Evolutionary conservation across 2,888 invertebrate species (phyloP).

Genomic region (Boloria selene): DNA sequence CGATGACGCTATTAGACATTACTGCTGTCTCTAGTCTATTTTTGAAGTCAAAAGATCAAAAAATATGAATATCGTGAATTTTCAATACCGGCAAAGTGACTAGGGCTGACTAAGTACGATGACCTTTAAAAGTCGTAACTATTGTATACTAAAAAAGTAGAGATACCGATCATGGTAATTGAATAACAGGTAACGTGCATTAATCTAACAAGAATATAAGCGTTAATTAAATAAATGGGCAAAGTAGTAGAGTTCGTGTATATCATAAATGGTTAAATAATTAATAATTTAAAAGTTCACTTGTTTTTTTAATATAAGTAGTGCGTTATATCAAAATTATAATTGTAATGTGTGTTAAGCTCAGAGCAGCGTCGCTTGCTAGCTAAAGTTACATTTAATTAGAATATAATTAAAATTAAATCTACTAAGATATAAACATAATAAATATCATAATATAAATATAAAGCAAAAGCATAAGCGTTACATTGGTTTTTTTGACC

Average conservation of each 20-base stretch:
- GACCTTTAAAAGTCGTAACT: slow-evolving; percentile 3
- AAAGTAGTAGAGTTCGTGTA: slow-evolving; percentile 4
- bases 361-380: slow-evolving; percentile 4
- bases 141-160: background rate
- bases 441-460: too few relatives aligned
- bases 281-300: background rate
- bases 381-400: background rate
- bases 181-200: slow-evolving; percentile 7
- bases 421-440: background rate
- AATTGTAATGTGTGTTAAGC: slow-evolving; percentile 7
- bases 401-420: background rate
- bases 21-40: slow-evolving; percentile 28
- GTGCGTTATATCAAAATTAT: background rate
- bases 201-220: slow-evolving; percentile 15
- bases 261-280: slow-evolving; percentile 2
- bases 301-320: background rate
- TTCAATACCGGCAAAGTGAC: slow-evolving; percentile 32
- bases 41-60: slow-evolving; percentile 53
- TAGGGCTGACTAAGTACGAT: slow-evolving; percentile 30
- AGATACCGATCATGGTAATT: background rate
- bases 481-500: background rate
- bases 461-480: slow-evolving; percentile 20
- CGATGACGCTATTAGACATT: slow-evolving; percentile 41
- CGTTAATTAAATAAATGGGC: background rate
- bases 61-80: slow-evolving; percentile 77